phyloP scores from a whole-genome alignment of 2,797 vertebrate species.

The Manis javanica region DNA sequence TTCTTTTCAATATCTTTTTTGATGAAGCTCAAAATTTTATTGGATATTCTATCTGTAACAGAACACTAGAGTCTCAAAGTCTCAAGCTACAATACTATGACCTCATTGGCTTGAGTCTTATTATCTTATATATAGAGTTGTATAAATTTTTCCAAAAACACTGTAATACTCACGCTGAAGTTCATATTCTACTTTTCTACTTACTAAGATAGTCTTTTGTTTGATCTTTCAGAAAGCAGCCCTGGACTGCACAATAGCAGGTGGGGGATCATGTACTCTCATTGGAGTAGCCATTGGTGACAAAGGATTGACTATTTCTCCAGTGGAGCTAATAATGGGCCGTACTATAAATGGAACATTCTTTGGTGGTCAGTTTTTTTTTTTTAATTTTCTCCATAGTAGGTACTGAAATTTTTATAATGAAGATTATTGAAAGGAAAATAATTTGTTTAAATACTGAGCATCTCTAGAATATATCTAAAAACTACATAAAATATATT shows the following conservation, averaged over 20 bases:
- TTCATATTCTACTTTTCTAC: neutral
- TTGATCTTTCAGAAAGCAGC: constrained; percentile 67
- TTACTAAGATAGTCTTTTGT: neutral
- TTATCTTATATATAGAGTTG: neutral
- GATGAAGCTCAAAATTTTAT: neutral
- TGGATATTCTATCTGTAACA: neutral
- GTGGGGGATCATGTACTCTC: constrained; percentile 60
- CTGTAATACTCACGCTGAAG: neutral
- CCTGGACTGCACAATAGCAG: constrained; percentile 41
- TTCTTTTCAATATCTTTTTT: neutral
- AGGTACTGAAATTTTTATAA: constrained; percentile 20
- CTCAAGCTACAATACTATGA: neutral
- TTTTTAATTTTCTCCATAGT: neutral
- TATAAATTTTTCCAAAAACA: neutral
- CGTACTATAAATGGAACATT: constrained; percentile 60
- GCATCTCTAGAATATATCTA: neutral
- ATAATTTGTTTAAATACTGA: constrained; percentile 1
- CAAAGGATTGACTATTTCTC: neutral
- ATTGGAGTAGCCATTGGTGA: constrained; percentile 13
- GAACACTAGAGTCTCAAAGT: neutral
- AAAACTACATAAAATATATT: neutral
- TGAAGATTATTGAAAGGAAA: neutral
- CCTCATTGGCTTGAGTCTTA: neutral
- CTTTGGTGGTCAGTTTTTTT: constrained; percentile 73
- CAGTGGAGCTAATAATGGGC: constrained; percentile 44